phyloP scores from a whole-genome alignment of 2,797 vertebrate species.

The Diceros bicornis region DNA sequence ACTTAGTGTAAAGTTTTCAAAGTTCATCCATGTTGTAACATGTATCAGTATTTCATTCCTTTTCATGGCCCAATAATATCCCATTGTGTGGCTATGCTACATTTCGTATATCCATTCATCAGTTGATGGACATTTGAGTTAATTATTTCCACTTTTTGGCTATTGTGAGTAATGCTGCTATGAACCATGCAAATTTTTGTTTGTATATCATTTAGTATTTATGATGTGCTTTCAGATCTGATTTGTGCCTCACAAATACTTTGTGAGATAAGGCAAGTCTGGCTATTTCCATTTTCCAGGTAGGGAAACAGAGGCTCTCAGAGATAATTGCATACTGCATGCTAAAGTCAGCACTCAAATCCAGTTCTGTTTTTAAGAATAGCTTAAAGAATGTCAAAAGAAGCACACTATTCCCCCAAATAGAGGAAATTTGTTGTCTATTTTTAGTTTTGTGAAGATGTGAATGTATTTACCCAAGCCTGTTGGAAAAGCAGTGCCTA shows the following conservation, averaged over 20 bases:
- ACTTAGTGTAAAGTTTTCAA: not conserved
- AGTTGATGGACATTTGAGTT: not conserved
- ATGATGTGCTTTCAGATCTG: not conserved
- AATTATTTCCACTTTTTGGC: not conserved
- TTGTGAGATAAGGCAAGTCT: not conserved
- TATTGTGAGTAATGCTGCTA: not conserved
- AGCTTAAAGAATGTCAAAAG: slow-evolving; percentile 31
- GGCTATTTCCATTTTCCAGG: slow-evolving; percentile 16
- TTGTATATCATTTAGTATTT: not conserved
- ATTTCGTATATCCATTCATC: not conserved
- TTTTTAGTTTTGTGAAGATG: slow-evolving; percentile 46
- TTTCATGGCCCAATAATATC: not conserved
- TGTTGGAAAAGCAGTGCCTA: slow-evolving; percentile 40
- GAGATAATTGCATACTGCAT: not conserved
- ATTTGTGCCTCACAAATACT: not conserved
- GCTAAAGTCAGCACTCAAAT: not conserved
- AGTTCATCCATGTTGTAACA: not conserved
- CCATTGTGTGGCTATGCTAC: not conserved
- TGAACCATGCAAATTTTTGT: not conserved
- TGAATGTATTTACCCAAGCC: not conserved
- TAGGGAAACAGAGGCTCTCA: not conserved
- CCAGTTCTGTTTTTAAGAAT: not conserved
- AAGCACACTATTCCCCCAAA: not conserved
- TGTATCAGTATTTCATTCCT: not conserved
- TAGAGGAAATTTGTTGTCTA: slow-evolving; percentile 46